These are phyloP conservation scores for Philypnodon macrostomus DNA, from an alignment of 2,797 vertebrate genomes.

Conservation along the genomic window DNA sequence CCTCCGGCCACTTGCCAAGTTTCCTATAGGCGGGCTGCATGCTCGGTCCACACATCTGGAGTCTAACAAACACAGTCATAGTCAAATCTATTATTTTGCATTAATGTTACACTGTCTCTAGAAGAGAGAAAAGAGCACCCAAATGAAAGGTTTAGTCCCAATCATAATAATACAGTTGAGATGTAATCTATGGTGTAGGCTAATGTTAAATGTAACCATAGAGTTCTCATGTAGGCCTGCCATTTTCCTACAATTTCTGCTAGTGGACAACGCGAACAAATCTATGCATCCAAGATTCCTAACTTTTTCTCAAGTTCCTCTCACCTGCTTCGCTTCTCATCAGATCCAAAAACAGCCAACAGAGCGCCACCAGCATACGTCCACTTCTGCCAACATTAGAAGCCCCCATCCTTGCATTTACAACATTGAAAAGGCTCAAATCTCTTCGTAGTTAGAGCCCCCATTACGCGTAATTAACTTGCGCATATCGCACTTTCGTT, in stretches of 20 bases:
- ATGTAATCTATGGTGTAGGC: too few species aligned
- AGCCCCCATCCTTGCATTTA: slow-evolving; percentile 27
- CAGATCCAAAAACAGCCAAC: slow-evolving; percentile 45
- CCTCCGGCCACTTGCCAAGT: slow-evolving; percentile 82
- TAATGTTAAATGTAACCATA: too few species aligned
- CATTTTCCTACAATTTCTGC: too few species aligned
- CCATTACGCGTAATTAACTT: slow-evolving; percentile 30
- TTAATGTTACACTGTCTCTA: too few species aligned
- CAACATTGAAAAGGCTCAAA: slow-evolving; percentile 15
- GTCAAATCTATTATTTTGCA: slow-evolving; percentile 15
- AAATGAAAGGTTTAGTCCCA: too few species aligned
- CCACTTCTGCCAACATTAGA: slow-evolving; percentile 22
- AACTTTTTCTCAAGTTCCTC: slow-evolving; percentile 4
- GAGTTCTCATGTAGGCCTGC: too few species aligned
- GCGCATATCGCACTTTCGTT: not conserved
- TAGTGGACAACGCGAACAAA: not conserved
- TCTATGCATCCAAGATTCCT: not conserved
- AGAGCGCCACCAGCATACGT: slow-evolving; percentile 46
- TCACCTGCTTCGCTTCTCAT: slow-evolving; percentile 68
- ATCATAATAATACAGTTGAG: too few species aligned
- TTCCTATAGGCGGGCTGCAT: slow-evolving; percentile 86
- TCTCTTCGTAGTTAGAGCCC: slow-evolving; percentile 8
- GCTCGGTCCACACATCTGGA: slow-evolving; percentile 80
- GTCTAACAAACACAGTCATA: slow-evolving; percentile 36
- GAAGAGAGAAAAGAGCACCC: too few species aligned